Percentiles rank a stretch among this genome's conserved stretches.
Evolutionary conservation across 1,140 invertebrate species (phyloP).

Genomic region (Lethrus apterus): DNA sequence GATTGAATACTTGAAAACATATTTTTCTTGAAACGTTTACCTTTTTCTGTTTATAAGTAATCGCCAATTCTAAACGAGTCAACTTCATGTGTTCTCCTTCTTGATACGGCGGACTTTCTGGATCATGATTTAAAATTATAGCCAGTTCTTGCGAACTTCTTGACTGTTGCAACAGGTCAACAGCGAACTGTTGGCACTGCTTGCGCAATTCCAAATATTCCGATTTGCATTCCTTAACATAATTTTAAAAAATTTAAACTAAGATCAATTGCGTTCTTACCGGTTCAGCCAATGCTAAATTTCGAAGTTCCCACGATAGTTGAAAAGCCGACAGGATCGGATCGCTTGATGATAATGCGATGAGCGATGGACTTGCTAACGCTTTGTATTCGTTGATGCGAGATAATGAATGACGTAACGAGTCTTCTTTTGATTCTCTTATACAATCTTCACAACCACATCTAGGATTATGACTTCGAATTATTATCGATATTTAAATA

Average conservation of each 20-base stretch:
- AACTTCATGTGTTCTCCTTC: conserved; percentile 70
- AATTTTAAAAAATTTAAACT: not conserved
- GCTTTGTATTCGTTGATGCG: conserved; percentile 89
- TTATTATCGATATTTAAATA: too few species aligned
- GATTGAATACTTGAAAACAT: too few species aligned
- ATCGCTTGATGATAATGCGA: conserved; percentile 77
- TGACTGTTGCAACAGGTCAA: conserved; percentile 81
- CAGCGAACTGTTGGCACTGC: conserved; percentile 87
- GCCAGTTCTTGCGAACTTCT: conserved; percentile 83
- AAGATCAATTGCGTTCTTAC: conserved; percentile 30
- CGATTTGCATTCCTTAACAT: conserved; percentile 58
- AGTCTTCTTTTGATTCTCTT: conserved; percentile 60
- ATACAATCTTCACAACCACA: conserved; percentile 78
- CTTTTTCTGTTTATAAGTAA: conserved; percentile 90
- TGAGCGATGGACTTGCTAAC: conserved; percentile 82
- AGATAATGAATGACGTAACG: conserved; percentile 77
- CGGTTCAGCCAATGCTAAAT: conserved; percentile 69
- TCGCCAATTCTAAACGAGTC: conserved; percentile 75
- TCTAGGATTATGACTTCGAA: conserved; percentile 42
- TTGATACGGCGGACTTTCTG: conserved; percentile 56
- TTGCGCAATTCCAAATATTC: conserved; percentile 74
- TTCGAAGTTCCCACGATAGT: conserved; percentile 73
- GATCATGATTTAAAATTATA: conserved; percentile 84
- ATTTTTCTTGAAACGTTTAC: conserved; percentile 40
- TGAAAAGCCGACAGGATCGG: conserved; percentile 79